Conservation (phyloP, 2,888 invertebrate species). For the Scaptodrosophila latifasciaeformis region DNA sequence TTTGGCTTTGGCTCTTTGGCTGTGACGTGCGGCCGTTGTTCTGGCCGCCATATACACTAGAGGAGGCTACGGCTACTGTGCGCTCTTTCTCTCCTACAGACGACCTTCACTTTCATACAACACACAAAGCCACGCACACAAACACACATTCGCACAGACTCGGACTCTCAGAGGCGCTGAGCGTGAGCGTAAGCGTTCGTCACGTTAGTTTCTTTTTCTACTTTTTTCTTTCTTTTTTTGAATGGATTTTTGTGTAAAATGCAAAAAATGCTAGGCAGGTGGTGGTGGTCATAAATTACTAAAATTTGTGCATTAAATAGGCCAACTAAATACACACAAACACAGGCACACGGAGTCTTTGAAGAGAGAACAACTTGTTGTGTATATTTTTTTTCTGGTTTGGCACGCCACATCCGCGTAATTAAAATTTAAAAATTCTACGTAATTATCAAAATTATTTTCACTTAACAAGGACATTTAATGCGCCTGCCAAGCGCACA, state of each 20-base stretch:
- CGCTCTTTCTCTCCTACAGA: conserved; percentile 60
- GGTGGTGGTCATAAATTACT: background rate
- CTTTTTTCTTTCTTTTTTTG: background rate
- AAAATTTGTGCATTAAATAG: conserved; percentile 37
- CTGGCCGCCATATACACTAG: background rate
- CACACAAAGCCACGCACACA: background rate
- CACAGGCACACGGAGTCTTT: background rate
- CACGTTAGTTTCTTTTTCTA: conserved; percentile 29
- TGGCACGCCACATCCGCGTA: conserved; percentile 22
- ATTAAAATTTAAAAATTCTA: conserved; percentile 21
- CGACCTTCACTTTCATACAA: conserved; percentile 58
- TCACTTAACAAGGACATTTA: conserved; percentile 42
- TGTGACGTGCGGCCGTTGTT: background rate
- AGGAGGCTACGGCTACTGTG: conserved; percentile 23
- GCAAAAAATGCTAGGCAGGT: background rate
- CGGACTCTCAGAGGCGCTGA: too few species aligned
- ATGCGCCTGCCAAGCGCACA: conserved; percentile 8
- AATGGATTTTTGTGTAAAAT: conserved; percentile 5
- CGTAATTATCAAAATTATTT: conserved; percentile 29
- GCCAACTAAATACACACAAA: conserved; percentile 39
- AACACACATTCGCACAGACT: too few species aligned
- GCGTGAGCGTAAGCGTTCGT: too few species aligned
- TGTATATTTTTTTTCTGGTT: conserved; percentile 17
- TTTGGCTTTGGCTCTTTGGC: background rate
- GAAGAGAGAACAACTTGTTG: conserved; percentile 24